Base-by-base conservation (phyloP, 2,888 invertebrate species). In the Cheilosia scutellata region DNA sequence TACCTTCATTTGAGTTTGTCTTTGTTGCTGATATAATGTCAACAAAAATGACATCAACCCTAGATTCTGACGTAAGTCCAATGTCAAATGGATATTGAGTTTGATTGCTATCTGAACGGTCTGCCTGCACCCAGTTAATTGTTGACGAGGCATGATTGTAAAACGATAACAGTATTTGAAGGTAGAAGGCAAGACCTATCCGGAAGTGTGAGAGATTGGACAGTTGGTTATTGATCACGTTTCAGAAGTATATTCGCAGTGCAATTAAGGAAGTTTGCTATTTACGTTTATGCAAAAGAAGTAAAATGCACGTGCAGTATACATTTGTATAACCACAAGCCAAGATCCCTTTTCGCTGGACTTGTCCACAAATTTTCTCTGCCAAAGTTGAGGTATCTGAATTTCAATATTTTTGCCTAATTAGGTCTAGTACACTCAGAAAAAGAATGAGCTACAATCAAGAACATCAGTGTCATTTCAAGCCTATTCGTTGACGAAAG, bases 31-130 rank as follows among this genome's bases (percentile, higher is more conserved):
- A 74, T 70, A 70, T 62, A 71, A 58, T 78, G 78, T 71, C 60
- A 82, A 58, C 77, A 47, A 25, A 25, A 80, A 58, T 65, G 65
- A 77, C 60, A 63, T 71, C 63, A 78, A 71, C 58, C 63, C 20
- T 20, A 6, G 20, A 25, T 37, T 58, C 63, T 70, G 77, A 78
- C 47, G 55, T 70, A 70, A 78, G 70, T 16, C 77, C 77, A 16
- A 31, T 63, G 31, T 60, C 40, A 29, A 58, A 65, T 33, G 16
- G 33, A 20, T 11, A 31, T n/a, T 51, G 29, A 27, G 7, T 76
- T 55, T 62, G 62, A 75, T 63, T 47, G 42, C 63, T 76, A 70
- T 76, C 71, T 49, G 51, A 5, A 9, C 5, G 16, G 40, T 37
- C 49, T 49, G 49, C 51, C 57, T 76, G 70, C 80, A 76, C 80